Conservation (phyloP, 2,888 invertebrate species). For the Coelopa pilipes region DNA sequence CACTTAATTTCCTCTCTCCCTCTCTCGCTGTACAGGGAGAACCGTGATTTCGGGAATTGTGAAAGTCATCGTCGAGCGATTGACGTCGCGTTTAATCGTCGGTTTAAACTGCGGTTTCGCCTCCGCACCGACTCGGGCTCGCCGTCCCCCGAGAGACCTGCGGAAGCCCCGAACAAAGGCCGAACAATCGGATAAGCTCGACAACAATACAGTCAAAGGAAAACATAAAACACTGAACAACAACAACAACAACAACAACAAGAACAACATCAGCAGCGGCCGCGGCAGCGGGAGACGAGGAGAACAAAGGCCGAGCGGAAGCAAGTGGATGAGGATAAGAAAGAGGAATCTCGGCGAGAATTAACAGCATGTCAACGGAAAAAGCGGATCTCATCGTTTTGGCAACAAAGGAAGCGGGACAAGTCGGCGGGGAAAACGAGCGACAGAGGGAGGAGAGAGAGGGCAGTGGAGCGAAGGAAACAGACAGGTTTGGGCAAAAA, state of each 20-base stretch:
- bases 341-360: conserved; percentile 2
- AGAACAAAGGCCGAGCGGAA: background rate
- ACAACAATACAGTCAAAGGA: background rate
- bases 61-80: too few relatives aligned
- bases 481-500: conserved; percentile 17
- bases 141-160: too few relatives aligned
- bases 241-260: too few relatives aligned
- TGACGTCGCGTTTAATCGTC: too few relatives aligned
- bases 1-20: too few relatives aligned
- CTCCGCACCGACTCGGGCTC: background rate
- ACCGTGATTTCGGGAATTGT: too few relatives aligned
- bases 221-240: background rate
- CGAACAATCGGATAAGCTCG: background rate
- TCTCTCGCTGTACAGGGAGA: too few relatives aligned
- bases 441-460: too few relatives aligned
- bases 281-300: background rate
- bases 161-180: background rate
- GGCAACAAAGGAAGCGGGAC: too few relatives aligned
- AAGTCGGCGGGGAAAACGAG: too few relatives aligned
- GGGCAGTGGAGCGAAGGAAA: background rate
- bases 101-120: too few relatives aligned
- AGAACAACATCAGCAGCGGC: too few relatives aligned
- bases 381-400: background rate
- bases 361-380: background rate
- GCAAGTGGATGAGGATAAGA: background rate